These are phyloP conservation scores for Syngnathus floridae DNA, from an alignment of 2,113 vertebrate genomes.

Conservation along the genomic window DNA sequence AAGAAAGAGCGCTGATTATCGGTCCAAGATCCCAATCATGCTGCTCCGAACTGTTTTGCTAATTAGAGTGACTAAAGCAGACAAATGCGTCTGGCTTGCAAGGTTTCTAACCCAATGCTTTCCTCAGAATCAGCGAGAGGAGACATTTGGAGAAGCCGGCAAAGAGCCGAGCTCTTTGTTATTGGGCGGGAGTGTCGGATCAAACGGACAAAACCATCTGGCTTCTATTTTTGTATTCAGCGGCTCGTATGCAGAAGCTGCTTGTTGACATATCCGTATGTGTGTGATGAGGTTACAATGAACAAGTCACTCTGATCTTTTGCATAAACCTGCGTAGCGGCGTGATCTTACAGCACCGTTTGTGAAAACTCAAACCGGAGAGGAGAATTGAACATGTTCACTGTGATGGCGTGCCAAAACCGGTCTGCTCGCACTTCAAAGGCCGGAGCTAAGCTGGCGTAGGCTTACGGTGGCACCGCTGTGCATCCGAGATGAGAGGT, in stretches of 20 bases:
- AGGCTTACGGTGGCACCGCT: conserved; percentile 41
- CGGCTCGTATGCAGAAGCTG: conserved; percentile 55
- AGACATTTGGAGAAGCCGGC: conserved; percentile 30
- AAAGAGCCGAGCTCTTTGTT: conserved; percentile 46
- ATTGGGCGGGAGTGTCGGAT: conserved; percentile 55
- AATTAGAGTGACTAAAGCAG: conserved; percentile 11
- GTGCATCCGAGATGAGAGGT: conserved; percentile 53
- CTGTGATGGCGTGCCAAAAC: conserved; percentile 31
- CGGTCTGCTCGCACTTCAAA: conserved; percentile 61
- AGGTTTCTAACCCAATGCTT: conserved; percentile 22
- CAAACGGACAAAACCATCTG: conserved; percentile 61
- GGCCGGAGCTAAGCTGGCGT: conserved; percentile 42
- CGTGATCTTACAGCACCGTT: conserved; percentile 13
- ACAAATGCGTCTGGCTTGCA: conserved; percentile 19
- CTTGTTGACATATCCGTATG: conserved; percentile 56
- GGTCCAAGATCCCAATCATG: background rate
- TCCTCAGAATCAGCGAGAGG: conserved; percentile 33
- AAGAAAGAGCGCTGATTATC: conserved; percentile 4
- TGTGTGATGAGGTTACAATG: conserved; percentile 49
- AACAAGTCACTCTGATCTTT: conserved; percentile 45
- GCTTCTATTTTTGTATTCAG: conserved; percentile 61
- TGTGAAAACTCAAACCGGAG: conserved; percentile 10
- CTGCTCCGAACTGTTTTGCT: conserved; percentile 14
- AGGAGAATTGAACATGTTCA: conserved; percentile 25
- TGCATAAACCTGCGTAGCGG: conserved; percentile 36